Evolutionary conservation across 1,140 invertebrate genomes (phyloP).

Genomic region (Eurosta solidaginis): DNA sequence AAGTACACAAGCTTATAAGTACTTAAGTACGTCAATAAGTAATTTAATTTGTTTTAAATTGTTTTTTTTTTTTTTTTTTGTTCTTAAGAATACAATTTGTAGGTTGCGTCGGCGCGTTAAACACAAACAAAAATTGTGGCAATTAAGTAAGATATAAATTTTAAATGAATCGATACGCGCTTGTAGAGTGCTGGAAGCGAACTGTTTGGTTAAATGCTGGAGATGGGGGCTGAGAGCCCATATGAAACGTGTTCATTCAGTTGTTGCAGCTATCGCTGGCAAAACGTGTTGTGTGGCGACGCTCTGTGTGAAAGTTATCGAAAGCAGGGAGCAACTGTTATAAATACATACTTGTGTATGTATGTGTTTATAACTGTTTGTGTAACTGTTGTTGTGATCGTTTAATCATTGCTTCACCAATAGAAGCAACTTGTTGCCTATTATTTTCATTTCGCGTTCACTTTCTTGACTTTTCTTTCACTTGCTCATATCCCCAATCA

Average conservation of each 20-base stretch:
- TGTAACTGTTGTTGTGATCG: no score
- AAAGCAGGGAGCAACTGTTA: neutral
- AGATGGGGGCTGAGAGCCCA: conserved; percentile 8
- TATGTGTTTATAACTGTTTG: no score
- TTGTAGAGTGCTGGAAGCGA: conserved; percentile 30
- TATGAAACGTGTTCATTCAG: neutral
- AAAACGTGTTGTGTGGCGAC: no score
- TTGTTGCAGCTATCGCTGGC: neutral
- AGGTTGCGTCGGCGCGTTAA: conserved; percentile 6
- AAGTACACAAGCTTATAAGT: neutral
- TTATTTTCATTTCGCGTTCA: neutral
- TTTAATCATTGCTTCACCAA: no score
- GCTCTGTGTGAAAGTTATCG: conserved; percentile 4
- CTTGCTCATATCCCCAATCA: neutral
- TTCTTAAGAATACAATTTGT: neutral
- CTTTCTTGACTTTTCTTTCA: neutral
- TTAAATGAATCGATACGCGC: conserved; percentile 22
- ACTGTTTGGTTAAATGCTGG: conserved; percentile 9
- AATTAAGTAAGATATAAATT: neutral
- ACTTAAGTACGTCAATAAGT: neutral
- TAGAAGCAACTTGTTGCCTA: neutral
- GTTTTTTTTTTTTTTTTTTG: neutral
- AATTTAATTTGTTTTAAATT: neutral
- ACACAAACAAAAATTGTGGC: neutral
- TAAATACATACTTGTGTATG: no score